Base-by-base conservation (phyloP, 1,140 invertebrate species). In the Apis mellifera region DNA sequence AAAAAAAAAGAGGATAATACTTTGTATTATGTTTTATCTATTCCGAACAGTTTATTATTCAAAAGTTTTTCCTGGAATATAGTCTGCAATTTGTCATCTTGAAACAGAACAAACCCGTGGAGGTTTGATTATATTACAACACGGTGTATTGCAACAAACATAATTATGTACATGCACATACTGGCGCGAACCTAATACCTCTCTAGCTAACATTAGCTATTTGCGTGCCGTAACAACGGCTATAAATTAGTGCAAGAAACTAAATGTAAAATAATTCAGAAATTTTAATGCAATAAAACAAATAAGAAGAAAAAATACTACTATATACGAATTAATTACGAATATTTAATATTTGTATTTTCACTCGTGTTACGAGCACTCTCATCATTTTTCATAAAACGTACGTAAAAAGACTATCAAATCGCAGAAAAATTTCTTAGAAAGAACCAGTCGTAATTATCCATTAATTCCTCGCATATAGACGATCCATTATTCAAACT, bases 131-230 rank as follows among this genome's bases (percentile, higher is more conserved):
- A 5, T 50, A 23, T 8, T 50, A 69, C 42, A 17, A 23, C 15
- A 50, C 7, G 21, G 21, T 57, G 54, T 4, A n/a, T 11, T 11
- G 54, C n/a, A 57, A 72, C 54, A 72, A 57, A 57, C 26, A 50
- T 23, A 26, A 23, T 70, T 17, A 54, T 70, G 68, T 23, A 23
- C 54, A 19, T 23, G n/a, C 42, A 59, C 52, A 42, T 42, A 72
- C 42, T 57, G 52, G 55, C 21, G 50, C 9, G 23, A 72, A 42
- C 9, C 54, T 42, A 59, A 72, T 72, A 57, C 32, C 32, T n/a
- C 69, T 71, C 19, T 57, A 48, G 23, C 70, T 13, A 72, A 72
- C 54, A 59, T 72, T 72, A n/a, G 26, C 21, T 17, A 17, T 72
- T 21, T 57, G 54, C 5, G 8, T n/a, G 19, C 5, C 21, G 12